Evolutionary conservation across 1,140 invertebrate species (phyloP).

Genomic region (Goniozus legneri): DNA sequence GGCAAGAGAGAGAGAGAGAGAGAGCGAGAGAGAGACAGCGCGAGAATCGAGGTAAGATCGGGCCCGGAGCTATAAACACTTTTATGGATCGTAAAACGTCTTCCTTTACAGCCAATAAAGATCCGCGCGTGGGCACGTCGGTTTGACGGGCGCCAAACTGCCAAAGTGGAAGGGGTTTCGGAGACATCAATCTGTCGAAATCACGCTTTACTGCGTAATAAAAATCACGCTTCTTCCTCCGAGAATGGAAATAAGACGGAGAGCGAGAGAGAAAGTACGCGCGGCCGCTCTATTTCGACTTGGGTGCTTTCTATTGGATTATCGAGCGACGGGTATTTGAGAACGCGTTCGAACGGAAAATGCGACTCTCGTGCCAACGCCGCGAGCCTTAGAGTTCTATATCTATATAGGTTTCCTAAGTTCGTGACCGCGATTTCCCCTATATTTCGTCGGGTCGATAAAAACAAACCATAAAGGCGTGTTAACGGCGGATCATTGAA

Average conservation of each 20-base stretch:
- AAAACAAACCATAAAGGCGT: constrained; percentile 50
- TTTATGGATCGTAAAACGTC: constrained; percentile 57
- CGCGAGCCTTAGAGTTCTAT: no score
- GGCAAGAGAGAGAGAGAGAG: constrained; percentile 11
- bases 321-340: constrained; percentile 21
- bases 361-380: no score
- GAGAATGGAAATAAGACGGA: no score
- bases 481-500: constrained; percentile 49
- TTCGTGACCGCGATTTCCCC: not conserved
- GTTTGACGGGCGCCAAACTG: constrained; percentile 40
- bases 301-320: constrained; percentile 29
- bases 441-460: constrained; percentile 42
- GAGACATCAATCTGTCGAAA: constrained; percentile 37
- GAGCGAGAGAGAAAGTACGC: no score
- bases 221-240: constrained; percentile 32
- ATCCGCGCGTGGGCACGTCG: constrained; percentile 33
- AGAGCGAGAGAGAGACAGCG: constrained; percentile 12
- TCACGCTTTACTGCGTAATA: constrained; percentile 33
- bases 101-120: constrained; percentile 56
- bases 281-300: constrained; percentile 29
- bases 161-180: no score
- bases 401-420: no score
- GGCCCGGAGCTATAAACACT: constrained; percentile 43
- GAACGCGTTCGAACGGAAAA: constrained; percentile 24
- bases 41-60: constrained; percentile 25